These are phyloP conservation scores for Embiotoca jacksoni DNA, from an alignment of 2,113 vertebrate species.

Conservation along the genomic window DNA sequence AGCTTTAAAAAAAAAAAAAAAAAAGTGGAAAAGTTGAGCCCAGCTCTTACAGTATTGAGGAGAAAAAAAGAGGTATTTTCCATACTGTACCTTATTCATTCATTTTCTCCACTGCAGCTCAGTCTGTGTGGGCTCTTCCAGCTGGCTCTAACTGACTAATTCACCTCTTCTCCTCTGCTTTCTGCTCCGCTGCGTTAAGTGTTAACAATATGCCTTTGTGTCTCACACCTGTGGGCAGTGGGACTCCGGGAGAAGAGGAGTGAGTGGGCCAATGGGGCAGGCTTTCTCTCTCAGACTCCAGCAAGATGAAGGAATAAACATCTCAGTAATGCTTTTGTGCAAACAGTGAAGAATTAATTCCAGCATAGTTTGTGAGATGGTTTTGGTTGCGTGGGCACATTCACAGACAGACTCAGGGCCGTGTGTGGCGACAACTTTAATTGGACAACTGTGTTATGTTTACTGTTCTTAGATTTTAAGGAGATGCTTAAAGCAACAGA, in stretches of 20 bases:
- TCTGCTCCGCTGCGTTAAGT: constrained; percentile 33
- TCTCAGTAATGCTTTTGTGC: constrained; percentile 62
- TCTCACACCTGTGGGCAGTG: constrained; percentile 66
- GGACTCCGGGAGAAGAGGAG: constrained; percentile 47
- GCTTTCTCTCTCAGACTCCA: constrained; percentile 33
- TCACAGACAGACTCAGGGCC: neutral
- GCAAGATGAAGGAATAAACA: constrained; percentile 36
- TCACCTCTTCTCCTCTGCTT: constrained; percentile 35
- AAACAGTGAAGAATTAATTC: constrained; percentile 35
- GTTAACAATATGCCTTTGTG: constrained; percentile 73
- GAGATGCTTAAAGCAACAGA: neutral
- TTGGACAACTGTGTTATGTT: constrained; percentile 12
- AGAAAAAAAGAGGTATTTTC: constrained; percentile 32
- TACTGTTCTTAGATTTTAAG: constrained; percentile 14
- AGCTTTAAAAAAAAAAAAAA: constrained; percentile 11
- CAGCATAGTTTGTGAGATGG: neutral
- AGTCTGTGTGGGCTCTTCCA: constrained; percentile 39
- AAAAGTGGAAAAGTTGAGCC: neutral
- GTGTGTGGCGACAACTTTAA: constrained; percentile 16
- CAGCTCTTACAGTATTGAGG: neutral
- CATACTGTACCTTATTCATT: constrained; percentile 40
- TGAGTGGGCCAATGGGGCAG: constrained; percentile 32
- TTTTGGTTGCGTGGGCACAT: constrained; percentile 4
- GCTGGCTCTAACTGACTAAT: constrained; percentile 58
- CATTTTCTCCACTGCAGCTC: constrained; percentile 22